Percentiles rank a stretch among this genome's conserved stretches.
Evolutionary conservation across 2,113 vertebrate genomes (phyloP).

Genomic region (Probosciger aterrimus): DNA sequence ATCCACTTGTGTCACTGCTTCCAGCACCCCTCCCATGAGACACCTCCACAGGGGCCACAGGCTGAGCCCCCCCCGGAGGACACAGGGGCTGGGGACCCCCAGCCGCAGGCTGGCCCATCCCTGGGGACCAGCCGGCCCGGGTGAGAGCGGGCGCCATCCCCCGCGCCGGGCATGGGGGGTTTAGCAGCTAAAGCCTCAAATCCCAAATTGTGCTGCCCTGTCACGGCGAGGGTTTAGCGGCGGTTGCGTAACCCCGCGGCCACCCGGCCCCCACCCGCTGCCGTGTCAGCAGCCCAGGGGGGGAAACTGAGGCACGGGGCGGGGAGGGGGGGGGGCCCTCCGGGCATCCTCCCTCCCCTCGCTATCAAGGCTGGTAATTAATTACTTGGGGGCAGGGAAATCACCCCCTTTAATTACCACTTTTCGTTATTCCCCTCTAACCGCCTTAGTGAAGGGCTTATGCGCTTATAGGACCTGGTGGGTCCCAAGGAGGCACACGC

Average conservation of each 20-base stretch:
- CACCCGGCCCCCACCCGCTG: conserved; percentile 21
- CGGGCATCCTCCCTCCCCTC: neutral
- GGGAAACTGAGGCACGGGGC: neutral
- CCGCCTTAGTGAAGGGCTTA: conserved; percentile 56
- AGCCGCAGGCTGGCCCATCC: neutral
- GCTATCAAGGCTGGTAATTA: conserved; percentile 9
- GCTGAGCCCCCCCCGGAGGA: neutral
- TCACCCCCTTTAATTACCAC: conserved; percentile 56
- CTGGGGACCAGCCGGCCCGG: neutral
- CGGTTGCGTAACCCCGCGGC: conserved; percentile 64
- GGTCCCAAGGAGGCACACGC: neutral
- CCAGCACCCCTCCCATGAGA: neutral
- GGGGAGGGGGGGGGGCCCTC: too few species aligned
- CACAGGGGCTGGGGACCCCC: neutral
- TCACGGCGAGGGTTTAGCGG: conserved; percentile 70
- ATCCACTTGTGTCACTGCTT: neutral
- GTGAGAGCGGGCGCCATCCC: neutral
- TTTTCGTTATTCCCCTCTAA: conserved; percentile 61
- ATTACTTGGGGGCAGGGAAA: conserved; percentile 40
- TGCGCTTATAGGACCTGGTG: neutral
- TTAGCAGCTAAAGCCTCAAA: conserved; percentile 69
- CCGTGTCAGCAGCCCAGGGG: conserved; percentile 58
- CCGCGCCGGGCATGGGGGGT: neutral
- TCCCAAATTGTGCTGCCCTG: conserved; percentile 77
- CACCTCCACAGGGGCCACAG: neutral